Percentiles rank a stretch among this genome's conserved stretches.
These are phyloP conservation scores for Cabera pusaria DNA, from an alignment of 2,888 invertebrate genomes.

Conservation along the genomic window DNA sequence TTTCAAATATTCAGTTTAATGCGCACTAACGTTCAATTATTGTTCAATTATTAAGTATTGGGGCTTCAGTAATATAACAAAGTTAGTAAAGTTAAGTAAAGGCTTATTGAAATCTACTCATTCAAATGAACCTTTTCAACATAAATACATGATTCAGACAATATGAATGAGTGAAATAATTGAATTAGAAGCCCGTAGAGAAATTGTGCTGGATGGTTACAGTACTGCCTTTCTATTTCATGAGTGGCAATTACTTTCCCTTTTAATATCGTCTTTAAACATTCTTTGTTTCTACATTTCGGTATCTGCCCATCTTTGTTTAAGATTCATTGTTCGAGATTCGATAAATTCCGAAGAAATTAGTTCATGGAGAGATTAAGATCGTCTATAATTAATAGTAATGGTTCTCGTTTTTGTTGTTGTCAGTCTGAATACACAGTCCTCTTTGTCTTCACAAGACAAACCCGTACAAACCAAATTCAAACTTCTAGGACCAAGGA, in stretches of 20 bases:
- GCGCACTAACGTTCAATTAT: too few species aligned
- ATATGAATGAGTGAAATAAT: conserved; percentile 50
- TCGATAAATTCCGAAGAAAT: conserved; percentile 23
- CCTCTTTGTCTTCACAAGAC: too few species aligned
- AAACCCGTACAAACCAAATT: too few species aligned
- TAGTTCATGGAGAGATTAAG: conserved; percentile 13
- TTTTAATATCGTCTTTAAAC: conserved; percentile 37
- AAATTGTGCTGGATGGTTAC: conserved; percentile 39
- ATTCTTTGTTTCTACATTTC: conserved; percentile 32
- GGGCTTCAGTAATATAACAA: too few species aligned
- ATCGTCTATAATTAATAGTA: conserved; percentile 11
- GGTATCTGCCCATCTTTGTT: conserved; percentile 21
- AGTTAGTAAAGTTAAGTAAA: too few species aligned
- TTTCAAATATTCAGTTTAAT: too few species aligned
- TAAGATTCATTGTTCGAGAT: conserved; percentile 24
- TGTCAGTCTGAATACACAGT: too few species aligned
- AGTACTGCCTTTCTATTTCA: conserved; percentile 50
- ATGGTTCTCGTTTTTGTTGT: conserved; percentile 7
- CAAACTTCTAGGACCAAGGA: too few species aligned
- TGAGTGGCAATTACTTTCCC: conserved; percentile 45
- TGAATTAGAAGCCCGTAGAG: conserved; percentile 54
- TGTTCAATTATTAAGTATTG: too few species aligned
- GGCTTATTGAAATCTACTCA: too few species aligned
- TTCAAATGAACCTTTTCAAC: too few species aligned
- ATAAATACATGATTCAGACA: conserved; percentile 27